These are phyloP conservation scores for Tolmerus cingulatus DNA, from an alignment of 2,888 invertebrate species.

Conservation along the genomic window DNA sequence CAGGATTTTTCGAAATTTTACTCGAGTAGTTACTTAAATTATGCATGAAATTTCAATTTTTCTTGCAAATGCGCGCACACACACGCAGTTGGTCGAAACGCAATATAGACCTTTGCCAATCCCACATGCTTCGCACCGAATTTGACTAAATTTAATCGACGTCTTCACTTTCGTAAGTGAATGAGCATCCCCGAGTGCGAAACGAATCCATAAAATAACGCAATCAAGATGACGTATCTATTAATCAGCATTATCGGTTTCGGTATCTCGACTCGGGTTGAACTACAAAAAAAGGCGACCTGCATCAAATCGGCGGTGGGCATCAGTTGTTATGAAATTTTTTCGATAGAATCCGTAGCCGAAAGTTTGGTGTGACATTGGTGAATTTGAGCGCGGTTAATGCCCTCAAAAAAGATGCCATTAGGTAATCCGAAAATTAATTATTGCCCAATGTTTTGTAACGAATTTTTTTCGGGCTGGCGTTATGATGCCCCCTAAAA, in stretches of 20 bases:
- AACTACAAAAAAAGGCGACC: neutral
- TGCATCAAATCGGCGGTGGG: neutral
- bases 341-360: constrained; percentile 18
- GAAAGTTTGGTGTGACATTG: constrained; percentile 32
- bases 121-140: neutral
- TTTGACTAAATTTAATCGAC: neutral
- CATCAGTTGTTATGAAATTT: constrained; percentile 39
- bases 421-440: neutral
- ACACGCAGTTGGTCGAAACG: neutral
- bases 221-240: neutral
- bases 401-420: constrained; percentile 16
- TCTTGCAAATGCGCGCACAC: neutral
- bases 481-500: neutral
- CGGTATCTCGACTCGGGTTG: neutral
- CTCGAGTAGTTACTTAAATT: neutral
- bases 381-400: constrained; percentile 26
- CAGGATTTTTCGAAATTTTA: neutral
- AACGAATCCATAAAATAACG: neutral
- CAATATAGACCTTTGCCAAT: neutral
- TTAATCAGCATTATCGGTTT: neutral
- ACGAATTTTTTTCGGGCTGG: neutral
- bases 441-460: neutral
- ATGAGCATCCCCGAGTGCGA: neutral
- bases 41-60: neutral
- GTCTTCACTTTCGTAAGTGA: neutral